Base-by-base conservation (phyloP, 2,797 vertebrate species). In the Acipenser transmontanus region DNA sequence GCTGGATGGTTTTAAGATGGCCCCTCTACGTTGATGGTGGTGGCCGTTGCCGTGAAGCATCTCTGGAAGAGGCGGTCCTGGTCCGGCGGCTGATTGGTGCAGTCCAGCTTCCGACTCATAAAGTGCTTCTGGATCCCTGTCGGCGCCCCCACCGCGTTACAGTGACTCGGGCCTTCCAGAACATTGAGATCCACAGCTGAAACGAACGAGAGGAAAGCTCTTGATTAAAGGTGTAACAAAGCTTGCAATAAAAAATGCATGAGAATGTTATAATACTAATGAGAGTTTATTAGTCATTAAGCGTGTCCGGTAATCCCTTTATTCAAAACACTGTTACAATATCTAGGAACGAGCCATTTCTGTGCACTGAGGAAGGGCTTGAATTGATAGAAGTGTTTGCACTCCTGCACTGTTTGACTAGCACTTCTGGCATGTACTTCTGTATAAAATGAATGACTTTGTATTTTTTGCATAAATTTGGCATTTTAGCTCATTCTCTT, bases 1-100 rank as follows among this genome's bases (percentile, higher is more conserved):
- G 4, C 34, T 34, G 34, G 34, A 34, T 4, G 4, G 34, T 34
- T 34, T 34, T 82, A 82, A 1, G 77, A 73, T 34, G 86, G 86
- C 71, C 82, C 84, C 71, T 87, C 86, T 51, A 84, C 81, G 73
- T 87, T 68, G 0, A 81, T 74, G 2, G 77, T 60, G 0, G 80
- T 84, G 71, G 82, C 75, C 14, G 85, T 72, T 12, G 88, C 81
- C 47, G 82, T 83, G 73, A 93, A 94, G 80, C 88, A 91, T 61
- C 79, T 81, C 79, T 89, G 89, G 66, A 92, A 89, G 54, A 89
- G 75, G 9, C 63, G 70, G 57, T 84, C 84, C 0, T 85, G 78
- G 54, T 91, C 83, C 7, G 65, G 54, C 0, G 80, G 73, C 77
- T 91, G 85, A 56, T 85, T 86, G 66, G 89, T 85, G 68, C 82